Conservation (phyloP, 2,113 vertebrate species). For the Dasyprocta punctata region DNA sequence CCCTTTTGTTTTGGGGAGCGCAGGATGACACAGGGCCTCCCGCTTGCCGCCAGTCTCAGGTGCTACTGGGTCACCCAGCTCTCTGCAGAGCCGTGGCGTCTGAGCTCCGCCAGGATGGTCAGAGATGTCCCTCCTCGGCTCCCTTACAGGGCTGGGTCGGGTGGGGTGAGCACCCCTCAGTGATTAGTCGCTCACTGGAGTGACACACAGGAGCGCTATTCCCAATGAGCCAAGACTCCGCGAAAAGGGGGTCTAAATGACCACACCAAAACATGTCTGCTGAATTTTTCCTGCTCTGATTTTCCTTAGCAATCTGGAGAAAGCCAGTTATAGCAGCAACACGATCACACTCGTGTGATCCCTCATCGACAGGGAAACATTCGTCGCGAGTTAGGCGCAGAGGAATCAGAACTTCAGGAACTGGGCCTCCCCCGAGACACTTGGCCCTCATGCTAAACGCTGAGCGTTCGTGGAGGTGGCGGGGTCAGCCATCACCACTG, state of each 20-base stretch:
- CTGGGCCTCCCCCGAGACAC: neutral
- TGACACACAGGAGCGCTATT: neutral
- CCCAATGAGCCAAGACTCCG: neutral
- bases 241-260: neutral
- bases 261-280: neutral
- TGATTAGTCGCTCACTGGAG: neutral
- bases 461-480: neutral
- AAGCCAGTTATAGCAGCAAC: neutral
- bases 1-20: neutral
- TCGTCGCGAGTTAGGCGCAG: neutral
- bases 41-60: neutral
- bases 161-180: neutral
- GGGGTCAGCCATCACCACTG: neutral
- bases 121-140: neutral
- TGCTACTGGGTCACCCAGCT: neutral
- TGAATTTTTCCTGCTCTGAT: neutral
- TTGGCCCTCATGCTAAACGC: neutral
- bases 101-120: neutral
- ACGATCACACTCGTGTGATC: neutral
- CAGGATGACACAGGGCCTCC: neutral
- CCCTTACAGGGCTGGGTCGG: neutral
- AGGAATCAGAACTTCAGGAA: neutral
- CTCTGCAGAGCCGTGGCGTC: neutral
- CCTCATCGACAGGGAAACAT: neutral
- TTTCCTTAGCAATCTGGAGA: neutral